Base-by-base conservation (phyloP, 2,888 invertebrate species). In the Lepas anatifera region DNA sequence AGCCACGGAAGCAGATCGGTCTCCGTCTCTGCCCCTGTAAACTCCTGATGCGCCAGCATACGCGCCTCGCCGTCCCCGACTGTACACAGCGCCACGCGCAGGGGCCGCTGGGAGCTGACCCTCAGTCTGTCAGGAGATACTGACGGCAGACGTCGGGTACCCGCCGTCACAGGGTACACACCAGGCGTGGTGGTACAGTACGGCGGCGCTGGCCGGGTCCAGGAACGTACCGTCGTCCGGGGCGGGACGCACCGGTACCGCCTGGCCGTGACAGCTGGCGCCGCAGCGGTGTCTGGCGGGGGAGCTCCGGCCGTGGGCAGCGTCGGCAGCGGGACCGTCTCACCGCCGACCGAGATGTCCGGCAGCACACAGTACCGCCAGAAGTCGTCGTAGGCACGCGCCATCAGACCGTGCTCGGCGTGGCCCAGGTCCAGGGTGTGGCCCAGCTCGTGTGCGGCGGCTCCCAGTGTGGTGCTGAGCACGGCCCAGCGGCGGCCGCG, bases 281-380 rank as follows among this genome's bases (percentile, higher is more conserved):
- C 32, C 58, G 32, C 58, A 58, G 32, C 58, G 58, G 58, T 58
- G 58, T n/a, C n/a, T n/a, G n/a, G n/a, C n/a, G n/a, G n/a, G n/a
- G 6, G 58, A 18, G 13, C 10, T 32, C 6, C 58, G 29, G 29
- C 10, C 32, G 58, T n/a, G n/a, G 32, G 18, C 7, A 22, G 32
- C 52, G 32, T 6, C 29, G 22, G 7, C n/a, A 18, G 16, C 32
- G 25, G 7, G 18, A n/a, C 32, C 6, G 4, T 4, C 16, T 13
- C 13, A 3, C 58, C 18, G 4, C 18, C 32, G 32, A 11, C 41
- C n/a, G n/a, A n/a, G n/a, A n/a, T n/a, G 41, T 10, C 41, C 29
- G 18, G 18, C 32, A 58, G 32, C 32, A 32, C 32, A 32, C 58
- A 58, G 58, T 58, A 58, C 4, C 58, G 58, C 58, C 58, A 58